Percentiles rank a stretch among this genome's conserved stretches.
These are phyloP conservation scores for Drosophila murphyi DNA, from an alignment of 1,140 invertebrate species.

Conservation along the genomic window DNA sequence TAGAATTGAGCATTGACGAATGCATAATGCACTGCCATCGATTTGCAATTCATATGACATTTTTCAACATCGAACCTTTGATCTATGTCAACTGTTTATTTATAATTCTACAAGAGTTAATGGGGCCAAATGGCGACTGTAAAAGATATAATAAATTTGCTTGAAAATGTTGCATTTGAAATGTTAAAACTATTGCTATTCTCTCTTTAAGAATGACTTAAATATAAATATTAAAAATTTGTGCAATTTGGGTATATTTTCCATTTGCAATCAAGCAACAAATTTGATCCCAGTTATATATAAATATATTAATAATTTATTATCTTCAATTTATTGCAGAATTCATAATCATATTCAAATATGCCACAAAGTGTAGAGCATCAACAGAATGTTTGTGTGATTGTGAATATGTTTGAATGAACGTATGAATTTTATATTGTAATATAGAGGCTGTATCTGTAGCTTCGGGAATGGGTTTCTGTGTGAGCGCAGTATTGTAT, in stretches of 20 bases:
- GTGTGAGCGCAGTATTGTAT: constrained; percentile 59
- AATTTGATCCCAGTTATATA: not conserved
- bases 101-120: too few relatives aligned
- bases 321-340: not conserved
- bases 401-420: constrained; percentile 11
- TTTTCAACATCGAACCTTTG: too few relatives aligned
- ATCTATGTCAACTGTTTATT: too few relatives aligned
- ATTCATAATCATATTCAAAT: not conserved
- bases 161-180: too few relatives aligned
- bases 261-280: too few relatives aligned
- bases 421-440: constrained; percentile 50
- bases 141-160: too few relatives aligned
- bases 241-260: too few relatives aligned
- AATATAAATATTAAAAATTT: too few relatives aligned
- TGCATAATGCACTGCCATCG: constrained; percentile 8
- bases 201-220: too few relatives aligned
- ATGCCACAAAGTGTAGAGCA: constrained; percentile 11
- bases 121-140: too few relatives aligned
- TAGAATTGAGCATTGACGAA: not conserved
- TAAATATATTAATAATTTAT: not conserved
- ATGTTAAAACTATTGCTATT: too few relatives aligned
- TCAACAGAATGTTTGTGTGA: constrained; percentile 1
- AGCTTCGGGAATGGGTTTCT: constrained; percentile 10
- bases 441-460: constrained; percentile 36
- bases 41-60: not conserved